Evolutionary conservation across 2,888 invertebrate genomes (phyloP), one percentile per base, ranked within the genome.

Genomic region (Scaptomyza parva): DNA sequence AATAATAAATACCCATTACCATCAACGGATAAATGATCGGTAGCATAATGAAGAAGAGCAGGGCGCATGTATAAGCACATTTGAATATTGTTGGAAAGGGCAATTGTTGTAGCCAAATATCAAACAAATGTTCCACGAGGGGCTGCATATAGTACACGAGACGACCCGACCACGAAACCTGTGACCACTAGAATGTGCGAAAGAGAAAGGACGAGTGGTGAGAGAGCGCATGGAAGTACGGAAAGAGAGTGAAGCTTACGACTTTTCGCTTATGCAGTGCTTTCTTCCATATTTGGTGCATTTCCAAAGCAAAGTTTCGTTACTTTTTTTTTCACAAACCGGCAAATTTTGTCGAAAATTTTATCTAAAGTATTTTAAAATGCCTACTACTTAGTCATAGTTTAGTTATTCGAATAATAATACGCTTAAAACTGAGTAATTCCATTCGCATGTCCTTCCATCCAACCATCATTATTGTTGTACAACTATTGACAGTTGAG

Each of bases 71-170:
- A 30, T 85, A 88, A 4, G 72, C 2, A 17, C 78, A 60, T 63
- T 90, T 90, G 7, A 90, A 65, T 3, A 90, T 70, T 11, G 89
- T 90, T 3, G 89, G 89, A 66, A 90, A 90, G 7, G 89, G 89
- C 30, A 90, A 52, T 3, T 90, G 89, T 24, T 89, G 86, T 62
- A 78, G 41, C 90, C 90, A 90, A 26, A 73, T 65, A 18, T 78
- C 74, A n/a, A 84, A 62, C 22, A 90, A 48, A 52, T 89, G 78
- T 14, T 78, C 69, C 17, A 85, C 41, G 35, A 90, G 65, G 0
- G 89, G 89, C 26, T 86, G 75, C 74, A 86, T 78, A 3, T 89
- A 90, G 51, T 90, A 90, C 2, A 82, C 59, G 17, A 77, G 30
- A 41, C 88, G 88, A 8, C 72, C 78, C 1, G 68, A 8, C 33